Evolutionary conservation across 2,888 invertebrate genomes (phyloP), one percentile per base, ranked within the genome.

Genomic region (Apotomis turbidana): DNA sequence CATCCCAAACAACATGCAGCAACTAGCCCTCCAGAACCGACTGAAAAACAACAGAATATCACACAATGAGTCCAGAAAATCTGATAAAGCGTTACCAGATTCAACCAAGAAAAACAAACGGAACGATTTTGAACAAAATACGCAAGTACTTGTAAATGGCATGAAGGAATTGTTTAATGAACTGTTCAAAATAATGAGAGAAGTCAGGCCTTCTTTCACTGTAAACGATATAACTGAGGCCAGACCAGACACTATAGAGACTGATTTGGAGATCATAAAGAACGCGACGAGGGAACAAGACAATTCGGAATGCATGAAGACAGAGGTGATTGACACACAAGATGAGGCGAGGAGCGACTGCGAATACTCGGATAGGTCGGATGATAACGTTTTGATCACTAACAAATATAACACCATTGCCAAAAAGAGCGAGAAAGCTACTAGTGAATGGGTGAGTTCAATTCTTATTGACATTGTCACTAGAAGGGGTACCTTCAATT

Each of bases 121-220:
- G 77, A 27, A 62, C 79, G 27, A 74, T 74, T 8, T 76, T 77
- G 8, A 76, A 75, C n/a, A 36, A 58, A 15, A 52, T 70, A 71
- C 27, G 6, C 15, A 75, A 70, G 6, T 52, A 52, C 51, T 59
- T 69, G 74, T 88, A 44, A 74, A 79, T 59, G 80, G 81, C 68
- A 87, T 89, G 66, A 82, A 80, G 52, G 79, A 81, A 10, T 82
- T 78, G 74, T 88, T 89, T 71, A 77, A 78, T 54, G 74, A 80
- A 55, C 73, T 88, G 59, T 87, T 87, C 41, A 79, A 74, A 75
- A 83, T 85, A 76, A 63, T 88, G 3, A 78, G 84, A 61, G 80
- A 85, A 15, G 71, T 87, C 9, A 87, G 86, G 77, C 73, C 78
- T 0, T 38, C 57, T 9, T 70, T 58, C 10, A 58, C 58, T 15